phyloP scores from a whole-genome alignment of 2,888 invertebrate species.

The Drosophila algonquin region DNA sequence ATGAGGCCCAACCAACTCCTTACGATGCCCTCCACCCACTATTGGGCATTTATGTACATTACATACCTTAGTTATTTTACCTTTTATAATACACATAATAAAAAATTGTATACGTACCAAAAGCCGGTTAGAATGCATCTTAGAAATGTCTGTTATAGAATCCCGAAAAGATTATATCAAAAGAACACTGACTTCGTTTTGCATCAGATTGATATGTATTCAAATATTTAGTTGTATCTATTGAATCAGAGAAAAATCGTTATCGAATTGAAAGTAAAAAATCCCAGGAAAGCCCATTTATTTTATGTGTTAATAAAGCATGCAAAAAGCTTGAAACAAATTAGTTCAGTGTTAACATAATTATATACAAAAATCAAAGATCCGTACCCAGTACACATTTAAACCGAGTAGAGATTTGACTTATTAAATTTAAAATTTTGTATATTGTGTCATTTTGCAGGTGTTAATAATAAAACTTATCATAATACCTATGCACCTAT shows the following conservation, averaged over 20 bases:
- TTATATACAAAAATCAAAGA: not conserved
- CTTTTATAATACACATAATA: not conserved
- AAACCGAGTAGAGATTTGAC: not conserved
- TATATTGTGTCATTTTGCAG: not conserved
- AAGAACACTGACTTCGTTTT: not conserved
- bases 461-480: not conserved
- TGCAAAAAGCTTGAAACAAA: not conserved
- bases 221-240: not conserved
- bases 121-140: slow-evolving; percentile 14
- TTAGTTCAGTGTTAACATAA: not conserved
- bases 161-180: not conserved
- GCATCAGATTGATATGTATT: slow-evolving; percentile 20
- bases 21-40: no score
- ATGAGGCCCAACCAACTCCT: no score
- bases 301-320: not conserved
- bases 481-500: not conserved
- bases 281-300: not conserved
- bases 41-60: no score
- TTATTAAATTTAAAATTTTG: not conserved
- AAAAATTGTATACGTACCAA: slow-evolving; percentile 6
- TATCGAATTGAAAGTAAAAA: not conserved
- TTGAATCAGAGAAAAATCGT: not conserved
- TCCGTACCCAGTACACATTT: not conserved
- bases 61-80: no score
- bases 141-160: slow-evolving; percentile 1